Base-by-base conservation (phyloP, 2,797 vertebrate species). In the Micromesistius poutassou region DNA sequence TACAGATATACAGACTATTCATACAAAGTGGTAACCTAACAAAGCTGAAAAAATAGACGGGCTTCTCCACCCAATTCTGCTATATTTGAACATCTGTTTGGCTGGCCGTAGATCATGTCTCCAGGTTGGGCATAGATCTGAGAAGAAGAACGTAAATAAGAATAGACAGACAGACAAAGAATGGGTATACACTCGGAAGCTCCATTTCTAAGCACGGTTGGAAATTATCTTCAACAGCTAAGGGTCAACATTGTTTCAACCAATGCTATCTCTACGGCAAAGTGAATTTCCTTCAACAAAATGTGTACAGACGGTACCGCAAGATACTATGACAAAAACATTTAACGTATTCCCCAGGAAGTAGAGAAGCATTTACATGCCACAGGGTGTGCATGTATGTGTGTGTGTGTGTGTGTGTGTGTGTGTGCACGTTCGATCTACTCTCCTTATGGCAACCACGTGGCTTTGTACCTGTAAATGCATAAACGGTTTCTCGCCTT, bases 391-490 rank as follows among this genome's bases (percentile, higher is more conserved):
- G 55, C 68, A 55, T 73, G 68, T 68, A n/a, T 68, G 62, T 28
- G 22, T 70, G 66, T 70, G 66, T 70, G 75, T 76, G 55, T 76
- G 75, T 66, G 70, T 12, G 9, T 70, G 66, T 30, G 25, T 70
- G 25, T 70, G 66, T 73, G 70, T 72, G 36, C 30, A 36, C 19
- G 40, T 77, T 22, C 28, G 9, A 42, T 55, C 16, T 55, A 22
- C 19, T 5, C 46, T 22, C 77, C 76, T 80, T 75, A 81, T 85
- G 84, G 86, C 71, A 74, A 76, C 85, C 85, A 74, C 79, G 79
- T 55, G 78, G 77, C 66, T 71, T 38, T 74, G 77, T 80, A 78
- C 16, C 79, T 78, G 14, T 82, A 74, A 38, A 30, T 28, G 5
- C 19, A 62, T 13, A 75, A 10, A 83, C 79, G 5, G 22, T 28